Conservation (phyloP, 2,888 invertebrate genomes). For the Sarcophaga caerulescens region DNA sequence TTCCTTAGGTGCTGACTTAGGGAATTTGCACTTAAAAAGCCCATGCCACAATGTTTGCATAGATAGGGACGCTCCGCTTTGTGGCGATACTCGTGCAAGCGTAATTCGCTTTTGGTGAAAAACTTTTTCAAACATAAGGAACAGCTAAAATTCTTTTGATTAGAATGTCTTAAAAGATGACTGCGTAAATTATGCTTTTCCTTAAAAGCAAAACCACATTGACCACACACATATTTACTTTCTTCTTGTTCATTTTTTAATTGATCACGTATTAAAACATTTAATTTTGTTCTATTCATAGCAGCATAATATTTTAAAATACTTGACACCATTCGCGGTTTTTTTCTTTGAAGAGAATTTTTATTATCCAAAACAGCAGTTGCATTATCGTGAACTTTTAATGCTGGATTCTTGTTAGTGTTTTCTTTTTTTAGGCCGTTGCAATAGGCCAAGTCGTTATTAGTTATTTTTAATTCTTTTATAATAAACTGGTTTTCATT, state of each 20-base stretch:
- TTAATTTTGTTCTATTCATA: conserved; percentile 9
- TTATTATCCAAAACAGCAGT: neutral
- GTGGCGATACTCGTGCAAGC: conserved; percentile 67
- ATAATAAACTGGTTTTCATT: conserved; percentile 11
- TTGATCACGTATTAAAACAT: conserved; percentile 13
- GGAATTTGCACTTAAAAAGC: conserved; percentile 49
- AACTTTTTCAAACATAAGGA: conserved; percentile 64
- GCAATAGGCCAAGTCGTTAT: neutral
- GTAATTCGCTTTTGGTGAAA: conserved; percentile 59
- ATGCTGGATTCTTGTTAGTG: neutral
- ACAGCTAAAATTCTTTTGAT: conserved; percentile 73
- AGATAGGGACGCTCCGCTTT: conserved; percentile 66
- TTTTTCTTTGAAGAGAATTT: conserved; percentile 12
- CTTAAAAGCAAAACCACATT: conserved; percentile 66
- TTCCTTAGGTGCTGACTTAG: conserved; percentile 72
- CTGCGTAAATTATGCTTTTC: conserved; percentile 74
- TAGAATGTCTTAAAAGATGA: conserved; percentile 75
- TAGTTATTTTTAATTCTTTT: neutral
- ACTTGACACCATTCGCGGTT: neutral
- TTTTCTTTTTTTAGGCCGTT: neutral
- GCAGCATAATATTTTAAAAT: conserved; percentile 5
- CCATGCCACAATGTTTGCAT: conserved; percentile 71
- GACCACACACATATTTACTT: conserved; percentile 71
- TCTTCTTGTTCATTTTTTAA: conserved; percentile 69
- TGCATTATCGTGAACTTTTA: neutral